Evolutionary conservation across 2,113 vertebrate genomes (phyloP), one percentile per base, ranked within the genome.

Genomic region (Thinocorus orbignyianus): DNA sequence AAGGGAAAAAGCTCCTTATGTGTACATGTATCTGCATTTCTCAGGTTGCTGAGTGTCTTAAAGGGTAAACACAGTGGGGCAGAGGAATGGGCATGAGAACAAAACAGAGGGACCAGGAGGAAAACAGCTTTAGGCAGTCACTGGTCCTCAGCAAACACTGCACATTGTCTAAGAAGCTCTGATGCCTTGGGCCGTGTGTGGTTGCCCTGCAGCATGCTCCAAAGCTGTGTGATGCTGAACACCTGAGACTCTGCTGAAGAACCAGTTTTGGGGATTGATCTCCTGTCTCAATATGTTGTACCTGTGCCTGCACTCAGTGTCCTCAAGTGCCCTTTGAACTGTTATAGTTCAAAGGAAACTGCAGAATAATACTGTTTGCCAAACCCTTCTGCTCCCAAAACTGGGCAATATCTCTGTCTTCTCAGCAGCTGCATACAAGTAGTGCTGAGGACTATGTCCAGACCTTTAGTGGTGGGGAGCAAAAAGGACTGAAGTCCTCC

Each of bases 241-340:
- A 3, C 52, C 24, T 31, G 61, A 2, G 2, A 18, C 17, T 42
- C 7, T 81, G 71, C 54, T 1, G 4, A 74, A 44, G 57, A 76
- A 68, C 11, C 33, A 54, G 54, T 57, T 72, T 46, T 90, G 70
- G 55, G 28, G 30, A 39, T 3, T 81, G 51, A 42, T 22, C 12
- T 70, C 12, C 60, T 74, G 6, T 60, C 57, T 76, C 39, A 52
- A 2, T 79, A 11, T 16, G 22, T 76, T 73, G 62, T 73, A 72
- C 62, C 24, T 86, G 49, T 2, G 2, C 58, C 62, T 83, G 58
- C 42, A 8, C 23, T 30, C 0, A 0, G 2, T 74, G 77, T 86
- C 80, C 65, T 14, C 42, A 44, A 2, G 10, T 55, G 52, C 48
- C 60, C 77, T 81, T 66, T 83, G 77, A 70, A 81, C 60, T 62